Base-by-base conservation (phyloP, 2,797 vertebrate species). In the Ctenopoma kingsleyae region DNA sequence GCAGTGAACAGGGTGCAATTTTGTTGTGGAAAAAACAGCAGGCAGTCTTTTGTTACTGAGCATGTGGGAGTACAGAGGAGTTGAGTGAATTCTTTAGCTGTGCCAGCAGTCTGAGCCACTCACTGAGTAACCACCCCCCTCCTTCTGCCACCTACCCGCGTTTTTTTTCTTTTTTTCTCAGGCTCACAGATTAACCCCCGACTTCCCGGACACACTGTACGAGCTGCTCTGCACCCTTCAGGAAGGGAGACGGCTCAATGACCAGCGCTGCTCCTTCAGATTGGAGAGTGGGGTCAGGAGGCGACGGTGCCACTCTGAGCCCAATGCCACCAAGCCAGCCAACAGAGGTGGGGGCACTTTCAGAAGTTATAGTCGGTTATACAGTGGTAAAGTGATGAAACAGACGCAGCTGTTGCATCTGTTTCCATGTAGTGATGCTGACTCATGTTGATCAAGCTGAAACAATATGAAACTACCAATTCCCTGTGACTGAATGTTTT, bases 261-360 rank as follows among this genome's bases (percentile, higher is more conserved):
- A 96, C 83, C 95, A 95, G 88, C 94, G 94, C 67, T 95, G 94
- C 89, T 95, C 95, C 44, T 95, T 96, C 87, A 84, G 58, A 10
- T 72, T 92, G 78, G 90, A 93, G 72, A 11, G 48, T 0, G 84
- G 69, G 4, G 36, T 82, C n/a, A 23, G 36, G 22, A 86, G 93
- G 70, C 84, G 94, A 86, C 90, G 95, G 78, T 95, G 95, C 77
- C 92, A 95, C 84, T 95, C 95, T 0, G 95, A 94, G 81, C 95
- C 95, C 55, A 92, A 91, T 67, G 81, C 93, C 63, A 89, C 64
- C 59, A 91, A 86, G 36, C 93, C 90, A 0, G 69, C 60, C 7
- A 77, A 85, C 49, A 93, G 87, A 93, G 94, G 95, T 95, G 69
- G 55, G 50, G 30, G 16, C 5, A 0, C 49, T 12, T 16, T 11